These are phyloP conservation scores for Trachelus troglodyta DNA, from an alignment of 2,888 invertebrate genomes.

Conservation along the genomic window DNA sequence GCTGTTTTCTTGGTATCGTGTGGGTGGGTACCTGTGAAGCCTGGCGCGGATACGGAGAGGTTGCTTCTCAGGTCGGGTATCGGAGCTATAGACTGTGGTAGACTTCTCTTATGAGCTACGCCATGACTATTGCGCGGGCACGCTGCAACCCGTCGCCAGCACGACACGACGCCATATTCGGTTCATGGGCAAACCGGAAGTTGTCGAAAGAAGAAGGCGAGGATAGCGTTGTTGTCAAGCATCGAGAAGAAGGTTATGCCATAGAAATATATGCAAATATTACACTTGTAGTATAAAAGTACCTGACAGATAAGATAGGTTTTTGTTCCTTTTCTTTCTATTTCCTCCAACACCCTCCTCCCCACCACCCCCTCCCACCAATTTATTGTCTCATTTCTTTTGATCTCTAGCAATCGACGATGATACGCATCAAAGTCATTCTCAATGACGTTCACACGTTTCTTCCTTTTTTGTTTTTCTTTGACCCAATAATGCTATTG, in stretches of 20 bases:
- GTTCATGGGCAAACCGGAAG: constrained; percentile 56
- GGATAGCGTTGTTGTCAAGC: constrained; percentile 64
- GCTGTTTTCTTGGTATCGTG: constrained; percentile 62
- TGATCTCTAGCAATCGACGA: constrained; percentile 2
- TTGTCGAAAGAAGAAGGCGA: constrained; percentile 63
- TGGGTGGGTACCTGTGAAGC: constrained; percentile 68
- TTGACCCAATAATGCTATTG: not conserved
- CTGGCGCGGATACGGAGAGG: constrained; percentile 67
- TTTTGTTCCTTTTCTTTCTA: not conserved
- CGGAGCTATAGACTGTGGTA: constrained; percentile 85
- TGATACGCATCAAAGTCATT: constrained; percentile 28
- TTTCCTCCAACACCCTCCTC: not conserved
- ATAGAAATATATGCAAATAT: constrained; percentile 61
- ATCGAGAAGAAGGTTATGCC: constrained; percentile 61
- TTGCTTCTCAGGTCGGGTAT: constrained; percentile 89
- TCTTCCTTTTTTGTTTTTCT: constrained; percentile 12
- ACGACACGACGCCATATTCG: constrained; percentile 56
- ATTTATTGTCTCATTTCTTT: constrained; percentile 6
- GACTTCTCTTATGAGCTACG: constrained; percentile 85
- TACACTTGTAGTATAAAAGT: constrained; percentile 38
- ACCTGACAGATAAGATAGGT: not conserved
- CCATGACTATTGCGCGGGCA: constrained; percentile 85
- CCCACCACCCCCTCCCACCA: not conserved
- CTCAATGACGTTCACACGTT: constrained; percentile 21
- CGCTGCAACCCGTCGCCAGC: constrained; percentile 68